Percentiles rank a stretch among this genome's conserved stretches.
These are phyloP conservation scores for Pseudomyrmex cubaensis DNA, from an alignment of 1,140 invertebrate genomes.

Conservation along the genomic window DNA sequence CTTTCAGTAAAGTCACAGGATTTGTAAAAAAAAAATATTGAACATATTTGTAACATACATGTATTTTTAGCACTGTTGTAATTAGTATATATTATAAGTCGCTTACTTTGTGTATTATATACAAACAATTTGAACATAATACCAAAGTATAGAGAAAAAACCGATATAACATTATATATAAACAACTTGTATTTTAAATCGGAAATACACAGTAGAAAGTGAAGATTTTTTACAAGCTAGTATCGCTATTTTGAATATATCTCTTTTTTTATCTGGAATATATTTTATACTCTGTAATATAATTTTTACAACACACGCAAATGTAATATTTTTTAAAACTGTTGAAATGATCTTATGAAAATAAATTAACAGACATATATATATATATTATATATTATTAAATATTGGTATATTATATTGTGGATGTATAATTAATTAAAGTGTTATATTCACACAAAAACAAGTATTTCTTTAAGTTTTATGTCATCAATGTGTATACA, in stretches of 20 bases:
- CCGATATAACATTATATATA: slow-evolving; percentile 34
- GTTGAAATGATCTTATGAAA: slow-evolving; percentile 36
- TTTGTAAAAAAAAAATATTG: slow-evolving; percentile 51
- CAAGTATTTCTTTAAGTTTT: slow-evolving; percentile 57
- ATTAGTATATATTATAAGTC: slow-evolving; percentile 47
- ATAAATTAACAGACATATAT: neutral
- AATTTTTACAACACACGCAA: slow-evolving; percentile 43
- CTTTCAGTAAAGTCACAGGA: too few species aligned
- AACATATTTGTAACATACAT: slow-evolving; percentile 51
- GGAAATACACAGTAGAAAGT: slow-evolving; percentile 8
- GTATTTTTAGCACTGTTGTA: slow-evolving; percentile 37
- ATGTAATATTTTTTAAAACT: slow-evolving; percentile 38
- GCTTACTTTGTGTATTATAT: slow-evolving; percentile 37
- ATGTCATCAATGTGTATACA: slow-evolving; percentile 15
- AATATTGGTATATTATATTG: slow-evolving; percentile 24
- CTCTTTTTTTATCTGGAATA: slow-evolving; percentile 49
- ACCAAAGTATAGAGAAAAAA: slow-evolving; percentile 40
- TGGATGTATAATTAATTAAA: slow-evolving; percentile 46
- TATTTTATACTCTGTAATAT: slow-evolving; percentile 64
- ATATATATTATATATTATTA: slow-evolving; percentile 2
- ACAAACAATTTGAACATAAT: slow-evolving; percentile 36
- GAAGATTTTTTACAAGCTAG: slow-evolving; percentile 59
- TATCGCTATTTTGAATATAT: slow-evolving; percentile 67
- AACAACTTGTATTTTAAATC: slow-evolving; percentile 54
- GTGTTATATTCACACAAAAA: slow-evolving; percentile 5